Base-by-base conservation (phyloP, 2,888 invertebrate genomes). In the Drosophila niveifrons region DNA sequence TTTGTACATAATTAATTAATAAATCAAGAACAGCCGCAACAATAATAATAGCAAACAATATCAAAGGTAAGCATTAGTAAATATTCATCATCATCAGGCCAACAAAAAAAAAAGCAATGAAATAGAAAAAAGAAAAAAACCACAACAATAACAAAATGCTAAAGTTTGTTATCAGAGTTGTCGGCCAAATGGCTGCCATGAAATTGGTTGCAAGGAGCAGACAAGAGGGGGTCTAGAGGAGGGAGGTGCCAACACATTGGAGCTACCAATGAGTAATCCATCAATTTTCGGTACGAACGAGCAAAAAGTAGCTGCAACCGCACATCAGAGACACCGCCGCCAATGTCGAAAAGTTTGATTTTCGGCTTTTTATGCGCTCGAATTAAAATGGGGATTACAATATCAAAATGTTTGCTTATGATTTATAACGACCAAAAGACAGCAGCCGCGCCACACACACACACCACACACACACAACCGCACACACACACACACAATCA, bases 361-460 rank as follows among this genome's bases (percentile, higher is more conserved):
- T 87, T 90, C 86, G 87, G 82, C 88, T 90, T 87, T 90, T 87
- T 90, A 90, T 90, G 90, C 88, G 88, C 69, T 76, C 70, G 88
- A 88, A 87, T 87, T 87, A 87, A 90, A 89, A 82, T 87, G 82
- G 80, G 88, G 90, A 90, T 90, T 90, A 89, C 89, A 78, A 88
- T 84, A 88, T 90, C 90, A 90, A 90, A 90, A 89, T 84, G 90
- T 90, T 90, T 90, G 80, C 88, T 82, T 82, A 83, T 85, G 90
- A 90, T 89, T 91, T 90, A 90, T 90, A 74, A 75, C 76, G 69
- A 70, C 73, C 65, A 51, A 57, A 88, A 85, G 82, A 80, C 72
- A 76, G 77, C 72, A 78, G 79, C 64, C 55, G 63, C 50, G 41
- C 51, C 46, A 66, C 66, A 58, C 29, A 43, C 6, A 23, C 23